These are phyloP conservation scores for Camponotus vicinus DNA, from an alignment of 1,140 invertebrate species.

Conservation along the genomic window DNA sequence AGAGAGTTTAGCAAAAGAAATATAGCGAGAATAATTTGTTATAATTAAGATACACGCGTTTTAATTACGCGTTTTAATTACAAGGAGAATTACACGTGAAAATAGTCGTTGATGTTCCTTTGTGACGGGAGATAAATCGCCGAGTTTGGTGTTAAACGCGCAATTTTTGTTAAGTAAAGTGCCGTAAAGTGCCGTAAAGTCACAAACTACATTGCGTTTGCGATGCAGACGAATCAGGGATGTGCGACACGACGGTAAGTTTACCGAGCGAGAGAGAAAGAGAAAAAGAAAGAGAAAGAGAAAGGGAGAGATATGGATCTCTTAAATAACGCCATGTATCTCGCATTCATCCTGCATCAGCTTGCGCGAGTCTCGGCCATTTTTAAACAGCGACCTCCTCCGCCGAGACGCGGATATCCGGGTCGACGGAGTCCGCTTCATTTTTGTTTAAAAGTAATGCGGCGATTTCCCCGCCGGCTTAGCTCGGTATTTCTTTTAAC, in stretches of 20 bases:
- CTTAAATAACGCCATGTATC: slow-evolving; percentile 52
- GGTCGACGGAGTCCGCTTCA: slow-evolving; percentile 39
- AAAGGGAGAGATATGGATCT: slow-evolving; percentile 38
- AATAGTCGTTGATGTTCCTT: neutral
- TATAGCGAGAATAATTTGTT: neutral
- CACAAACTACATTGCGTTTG: slow-evolving; percentile 34
- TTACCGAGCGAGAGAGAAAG: slow-evolving; percentile 4
- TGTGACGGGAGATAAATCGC: neutral
- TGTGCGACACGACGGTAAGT: slow-evolving; percentile 36
- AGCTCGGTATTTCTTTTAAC: slow-evolving; percentile 50
- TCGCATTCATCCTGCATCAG: slow-evolving; percentile 56
- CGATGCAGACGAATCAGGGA: slow-evolving; percentile 32
- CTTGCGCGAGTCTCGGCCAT: slow-evolving; percentile 51
- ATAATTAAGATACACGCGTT: neutral
- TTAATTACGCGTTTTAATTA: neutral
- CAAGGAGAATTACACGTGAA: too few species aligned
- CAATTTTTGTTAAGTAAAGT: slow-evolving; percentile 23
- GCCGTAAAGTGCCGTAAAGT: neutral
- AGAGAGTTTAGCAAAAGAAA: neutral
- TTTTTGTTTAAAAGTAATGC: slow-evolving; percentile 63
- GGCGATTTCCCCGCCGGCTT: slow-evolving; percentile 55
- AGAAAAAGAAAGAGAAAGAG: slow-evolving; percentile 1
- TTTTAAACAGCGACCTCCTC: slow-evolving; percentile 51
- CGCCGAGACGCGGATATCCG: slow-evolving; percentile 40
- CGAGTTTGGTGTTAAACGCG: slow-evolving; percentile 27